Evolutionary conservation across 2,797 vertebrate species (phyloP).

Genomic region (Salmo trutta): DNA sequence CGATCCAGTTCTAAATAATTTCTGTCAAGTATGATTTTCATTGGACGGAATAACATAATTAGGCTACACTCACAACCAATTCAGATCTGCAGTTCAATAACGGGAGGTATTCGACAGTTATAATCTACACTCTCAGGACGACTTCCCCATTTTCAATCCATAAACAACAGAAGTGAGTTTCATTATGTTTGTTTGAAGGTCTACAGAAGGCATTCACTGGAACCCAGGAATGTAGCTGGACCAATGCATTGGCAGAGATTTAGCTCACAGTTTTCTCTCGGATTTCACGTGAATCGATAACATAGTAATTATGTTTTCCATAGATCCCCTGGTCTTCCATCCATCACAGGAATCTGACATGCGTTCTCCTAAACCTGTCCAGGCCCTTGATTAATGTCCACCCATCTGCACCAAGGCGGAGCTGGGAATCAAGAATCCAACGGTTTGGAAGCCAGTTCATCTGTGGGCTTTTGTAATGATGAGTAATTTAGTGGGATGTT

Average conservation of each 20-base stretch:
- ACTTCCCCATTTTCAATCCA: too few relatives aligned
- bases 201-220: slow-evolving; percentile 37
- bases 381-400: slow-evolving; percentile 54
- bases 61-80: too few relatives aligned
- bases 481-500: slow-evolving; percentile 63
- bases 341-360: slow-evolving; percentile 63
- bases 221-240: slow-evolving; percentile 33
- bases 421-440: slow-evolving; percentile 44
- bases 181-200: slow-evolving; percentile 49
- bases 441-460: slow-evolving; percentile 55
- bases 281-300: slow-evolving; percentile 69
- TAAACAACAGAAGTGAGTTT: neutral
- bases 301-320: slow-evolving; percentile 57
- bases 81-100: too few relatives aligned
- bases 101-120: too few relatives aligned
- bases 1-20: too few relatives aligned
- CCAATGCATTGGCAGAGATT: slow-evolving; percentile 37
- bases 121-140: too few relatives aligned
- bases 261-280: slow-evolving; percentile 38
- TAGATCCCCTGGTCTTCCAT: slow-evolving; percentile 56
- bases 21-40: too few relatives aligned
- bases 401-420: slow-evolving; percentile 57
- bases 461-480: slow-evolving; percentile 54
- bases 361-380: slow-evolving; percentile 63
- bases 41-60: too few relatives aligned